A percentile compares a stretch with the other conserved stretches of the same genome.
Conservation (phyloP, 2,888 invertebrate genomes). For the Phrixothrix hirtus region DNA sequence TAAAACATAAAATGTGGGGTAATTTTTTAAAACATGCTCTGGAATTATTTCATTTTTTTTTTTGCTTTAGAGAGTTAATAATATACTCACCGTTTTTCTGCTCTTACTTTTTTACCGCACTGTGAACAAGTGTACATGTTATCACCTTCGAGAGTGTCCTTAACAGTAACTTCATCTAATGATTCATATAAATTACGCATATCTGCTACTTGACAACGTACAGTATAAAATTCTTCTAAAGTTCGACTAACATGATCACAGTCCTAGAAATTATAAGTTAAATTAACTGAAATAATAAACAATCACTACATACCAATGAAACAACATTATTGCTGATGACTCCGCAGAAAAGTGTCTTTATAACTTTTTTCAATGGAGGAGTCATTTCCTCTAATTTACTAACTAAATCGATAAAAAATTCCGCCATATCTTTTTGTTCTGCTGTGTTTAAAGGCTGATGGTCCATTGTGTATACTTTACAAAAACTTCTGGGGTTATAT, state of each 20-base stretch:
- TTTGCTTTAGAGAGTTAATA: no score
- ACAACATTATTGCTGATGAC: conserved; percentile 95
- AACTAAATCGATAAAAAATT: conserved; percentile 95
- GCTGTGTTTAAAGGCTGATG: conserved; percentile 94
- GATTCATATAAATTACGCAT: conserved; percentile 95
- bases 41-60: conserved; percentile 26
- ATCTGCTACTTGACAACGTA: conserved; percentile 94
- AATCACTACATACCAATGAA: conserved; percentile 71
- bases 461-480: conserved; percentile 96
- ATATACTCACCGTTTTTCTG: conserved; percentile 76
- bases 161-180: conserved; percentile 94
- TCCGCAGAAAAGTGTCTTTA: conserved; percentile 91
- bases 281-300: not conserved
- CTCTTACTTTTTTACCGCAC: conserved; percentile 92
- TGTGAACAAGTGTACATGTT: conserved; percentile 98
- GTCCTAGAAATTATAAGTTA: no score
- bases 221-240: conserved; percentile 94
- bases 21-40: conserved; percentile 93
- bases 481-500: conserved; percentile 93
- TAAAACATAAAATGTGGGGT: conserved; percentile 91
- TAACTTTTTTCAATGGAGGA: conserved; percentile 82
- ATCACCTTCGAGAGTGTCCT: conserved; percentile 94
- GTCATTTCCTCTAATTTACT: conserved; percentile 97
- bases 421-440: conserved; percentile 98
- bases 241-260: conserved; percentile 94